Percentiles rank a stretch among this genome's conserved stretches.
These are phyloP conservation scores for pig (Sus scrofa) DNA, from an alignment of 2,113 vertebrate species.

Conservation along the genomic window T2T-Sscrofa CM000819.6:82363501-82364000, in stretches of 20 bases:
- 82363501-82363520: conserved; percentile 93
- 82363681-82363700: conserved; percentile 84
- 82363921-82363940: not conserved
- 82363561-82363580: conserved; percentile 90
- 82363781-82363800: conserved; percentile 33
- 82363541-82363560: conserved; percentile 95
- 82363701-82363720: conserved; percentile 88
- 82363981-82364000: conserved; percentile 17
- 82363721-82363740: conserved; percentile 90
- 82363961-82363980: not conserved
- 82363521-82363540: conserved; percentile 92
- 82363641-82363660: conserved; percentile 18
- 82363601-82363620: conserved; percentile 85
- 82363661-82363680: conserved; percentile 88
- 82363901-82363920: not conserved
- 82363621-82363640: conserved; percentile 85
- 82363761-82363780: conserved; percentile 81
- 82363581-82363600: conserved; percentile 88
- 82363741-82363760: conserved; percentile 78
- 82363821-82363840: conserved; percentile 46
- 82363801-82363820: conserved; percentile 34
- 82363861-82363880: not conserved
- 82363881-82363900: conserved; percentile 30
- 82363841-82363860: not conserved
- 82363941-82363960: not conserved